Conservation (phyloP, 2,797 vertebrate genomes). For the Calcarius lapponicus region DNA sequence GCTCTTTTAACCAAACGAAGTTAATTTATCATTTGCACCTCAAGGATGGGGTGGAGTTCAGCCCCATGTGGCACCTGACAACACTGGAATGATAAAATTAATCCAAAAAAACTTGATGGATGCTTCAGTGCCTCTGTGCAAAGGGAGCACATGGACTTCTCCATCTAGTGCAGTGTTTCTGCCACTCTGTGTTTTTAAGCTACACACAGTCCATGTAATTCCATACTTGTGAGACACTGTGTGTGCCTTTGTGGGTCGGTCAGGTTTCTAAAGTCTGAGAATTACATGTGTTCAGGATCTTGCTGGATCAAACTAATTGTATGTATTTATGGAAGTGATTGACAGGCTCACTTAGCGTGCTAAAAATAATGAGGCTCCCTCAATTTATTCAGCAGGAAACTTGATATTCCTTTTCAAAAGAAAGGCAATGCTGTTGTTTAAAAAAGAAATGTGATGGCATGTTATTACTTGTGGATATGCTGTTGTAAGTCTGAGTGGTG, state of each 20-base stretch:
- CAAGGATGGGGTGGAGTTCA: not conserved
- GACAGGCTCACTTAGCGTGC: not conserved
- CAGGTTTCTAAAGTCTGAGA: not conserved
- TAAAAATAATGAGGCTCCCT: slow-evolving; percentile 41
- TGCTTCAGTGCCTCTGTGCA: not conserved
- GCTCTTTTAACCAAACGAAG: not conserved
- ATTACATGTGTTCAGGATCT: slow-evolving; percentile 7
- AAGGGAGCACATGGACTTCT: not conserved
- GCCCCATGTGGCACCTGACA: not conserved
- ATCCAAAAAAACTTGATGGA: not conserved
- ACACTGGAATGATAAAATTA: not conserved
- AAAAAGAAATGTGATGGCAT: not conserved
- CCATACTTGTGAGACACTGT: not conserved
- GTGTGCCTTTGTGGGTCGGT: not conserved
- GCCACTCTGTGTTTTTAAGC: not conserved
- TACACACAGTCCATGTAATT: not conserved
- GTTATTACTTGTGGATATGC: slow-evolving; percentile 9
- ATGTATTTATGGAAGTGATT: not conserved
- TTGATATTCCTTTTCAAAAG: slow-evolving; percentile 19
- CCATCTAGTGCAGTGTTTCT: not conserved
- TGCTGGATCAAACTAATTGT: slow-evolving; percentile 20
- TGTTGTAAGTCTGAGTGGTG: not conserved
- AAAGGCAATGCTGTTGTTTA: not conserved
- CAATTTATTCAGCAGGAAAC: slow-evolving; percentile 41
- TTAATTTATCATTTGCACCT: not conserved